Percentiles rank a stretch among this genome's conserved stretches.
Conservation (phyloP, 2,888 invertebrate species). For the Diaperis boleti region DNA sequence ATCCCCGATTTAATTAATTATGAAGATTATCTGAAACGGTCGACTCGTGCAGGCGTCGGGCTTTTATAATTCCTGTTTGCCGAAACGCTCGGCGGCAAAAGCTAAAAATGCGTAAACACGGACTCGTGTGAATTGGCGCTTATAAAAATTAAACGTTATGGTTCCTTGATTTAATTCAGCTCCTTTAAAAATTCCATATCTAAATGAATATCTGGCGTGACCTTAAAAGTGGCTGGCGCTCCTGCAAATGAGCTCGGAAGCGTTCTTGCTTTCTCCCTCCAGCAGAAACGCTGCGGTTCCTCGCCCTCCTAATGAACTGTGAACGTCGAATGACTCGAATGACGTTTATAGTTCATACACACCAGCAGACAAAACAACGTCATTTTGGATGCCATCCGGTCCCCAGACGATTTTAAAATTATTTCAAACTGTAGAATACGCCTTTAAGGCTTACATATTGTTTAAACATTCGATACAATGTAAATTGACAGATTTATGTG, state of each 20-base stretch:
- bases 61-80: constrained; percentile 38
- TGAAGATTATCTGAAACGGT: constrained; percentile 38
- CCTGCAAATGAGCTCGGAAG: constrained; percentile 49
- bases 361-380: no score
- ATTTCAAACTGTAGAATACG: no score
- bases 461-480: no score
- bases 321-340: constrained; percentile 54
- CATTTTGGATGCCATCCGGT: no score
- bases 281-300: constrained; percentile 49
- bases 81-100: constrained; percentile 26
- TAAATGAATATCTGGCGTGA: constrained; percentile 57
- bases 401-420: no score
- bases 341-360: constrained; percentile 57
- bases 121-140: constrained; percentile 42
- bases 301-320: constrained; percentile 56
- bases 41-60: constrained; percentile 32
- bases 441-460: no score
- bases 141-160: constrained; percentile 49
- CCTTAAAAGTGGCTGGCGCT: constrained; percentile 53
- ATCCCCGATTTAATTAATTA: constrained; percentile 40
- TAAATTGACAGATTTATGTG: no score
- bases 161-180: constrained; percentile 48
- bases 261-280: constrained; percentile 44
- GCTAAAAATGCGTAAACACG: constrained; percentile 46
- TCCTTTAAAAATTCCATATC: constrained; percentile 51